Conservation (phyloP, 2,888 invertebrate species). For the Caenorhabditis japonica region DNA sequence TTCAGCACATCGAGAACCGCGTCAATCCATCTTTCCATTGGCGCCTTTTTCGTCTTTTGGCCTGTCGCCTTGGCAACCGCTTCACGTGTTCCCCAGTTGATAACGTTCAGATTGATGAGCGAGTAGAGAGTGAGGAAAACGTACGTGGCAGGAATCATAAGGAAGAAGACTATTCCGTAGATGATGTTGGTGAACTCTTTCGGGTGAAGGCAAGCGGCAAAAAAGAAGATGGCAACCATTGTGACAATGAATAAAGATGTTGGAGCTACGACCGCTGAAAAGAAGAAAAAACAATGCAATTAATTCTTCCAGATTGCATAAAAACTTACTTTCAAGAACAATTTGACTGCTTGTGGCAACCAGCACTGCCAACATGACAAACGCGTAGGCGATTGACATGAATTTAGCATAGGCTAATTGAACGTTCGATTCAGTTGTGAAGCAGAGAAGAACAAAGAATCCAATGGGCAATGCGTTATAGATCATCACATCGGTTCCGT, state of each 20-base stretch:
- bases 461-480: constrained; percentile 72
- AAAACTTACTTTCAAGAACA: constrained; percentile 70
- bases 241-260: constrained; percentile 88
- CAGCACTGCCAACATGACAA: constrained; percentile 90
- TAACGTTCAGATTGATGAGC: constrained; percentile 91
- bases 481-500: constrained; percentile 65
- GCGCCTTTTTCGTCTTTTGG: constrained; percentile 51
- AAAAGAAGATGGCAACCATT: constrained; percentile 82
- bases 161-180: constrained; percentile 84
- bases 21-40: constrained; percentile 50
- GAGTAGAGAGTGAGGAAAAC: constrained; percentile 92
- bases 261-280: constrained; percentile 84
- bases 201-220: constrained; percentile 84
- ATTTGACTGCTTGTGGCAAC: constrained; percentile 78
- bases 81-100: constrained; percentile 94
- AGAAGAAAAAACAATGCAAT: not conserved
- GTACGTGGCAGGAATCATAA: constrained; percentile 95
- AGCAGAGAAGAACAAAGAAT: constrained; percentile 73
- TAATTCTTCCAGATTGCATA: not conserved
- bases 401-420: constrained; percentile 81
- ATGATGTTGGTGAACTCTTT: constrained; percentile 77
- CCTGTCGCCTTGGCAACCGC: constrained; percentile 79
- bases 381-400: constrained; percentile 86
- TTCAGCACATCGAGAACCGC: constrained; percentile 14
- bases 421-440: constrained; percentile 70